phyloP scores from a whole-genome alignment of 2,113 vertebrate species.

The Periophthalmodon schlosseri region DNA sequence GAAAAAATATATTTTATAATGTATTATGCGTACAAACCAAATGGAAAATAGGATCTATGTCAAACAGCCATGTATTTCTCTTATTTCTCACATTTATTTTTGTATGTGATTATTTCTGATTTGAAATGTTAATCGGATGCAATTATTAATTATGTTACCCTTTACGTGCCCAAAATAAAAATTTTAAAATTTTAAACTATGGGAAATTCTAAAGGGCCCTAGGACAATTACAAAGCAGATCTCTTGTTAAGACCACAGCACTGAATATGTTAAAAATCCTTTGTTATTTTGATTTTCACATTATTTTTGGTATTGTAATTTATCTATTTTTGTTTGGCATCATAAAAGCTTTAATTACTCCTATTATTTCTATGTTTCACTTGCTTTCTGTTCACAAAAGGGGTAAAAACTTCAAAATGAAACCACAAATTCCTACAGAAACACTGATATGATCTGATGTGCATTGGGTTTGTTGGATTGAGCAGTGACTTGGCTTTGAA shows the following conservation, averaged over 20 bases:
- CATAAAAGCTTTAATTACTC: neutral
- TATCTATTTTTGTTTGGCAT: neutral
- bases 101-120: neutral
- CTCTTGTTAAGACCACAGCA: neutral
- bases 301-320: conserved; percentile 27
- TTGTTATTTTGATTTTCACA: conserved; percentile 17
- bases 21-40: conserved; percentile 35
- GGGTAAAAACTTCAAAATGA: neutral
- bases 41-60: conserved; percentile 12
- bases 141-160: conserved; percentile 1
- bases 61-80: neutral
- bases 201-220: neutral
- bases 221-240: neutral
- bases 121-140: neutral
- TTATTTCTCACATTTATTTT: neutral
- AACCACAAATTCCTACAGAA: neutral
- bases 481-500: conserved; percentile 19
- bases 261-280: neutral
- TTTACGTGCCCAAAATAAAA: neutral
- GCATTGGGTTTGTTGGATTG: conserved; percentile 4
- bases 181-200: neutral
- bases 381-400: neutral
- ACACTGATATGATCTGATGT: conserved; percentile 6
- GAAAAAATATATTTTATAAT: neutral
- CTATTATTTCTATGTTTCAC: neutral